Base-by-base conservation (phyloP, 2,113 vertebrate genomes). In the Tetrao urogallus region DNA sequence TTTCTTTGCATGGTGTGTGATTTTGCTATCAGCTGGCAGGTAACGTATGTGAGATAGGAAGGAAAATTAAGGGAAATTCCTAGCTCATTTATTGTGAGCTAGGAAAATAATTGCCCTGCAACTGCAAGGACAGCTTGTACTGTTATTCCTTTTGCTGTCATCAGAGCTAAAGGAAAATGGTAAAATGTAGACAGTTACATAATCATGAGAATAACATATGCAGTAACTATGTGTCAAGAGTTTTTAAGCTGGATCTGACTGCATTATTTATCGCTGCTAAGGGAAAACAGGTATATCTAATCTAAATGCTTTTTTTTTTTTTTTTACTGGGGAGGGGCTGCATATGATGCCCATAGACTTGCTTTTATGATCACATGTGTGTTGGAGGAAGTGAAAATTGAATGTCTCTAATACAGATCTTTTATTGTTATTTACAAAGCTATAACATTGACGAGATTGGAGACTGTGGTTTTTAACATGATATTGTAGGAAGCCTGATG, bases 351-450 rank as follows among this genome's bases (percentile, higher is more conserved):
- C 48, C 25, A 25, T 21, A 34, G 32, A 40, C 83, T 91, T 84
- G 16, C 27, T 30, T 67, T 58, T 50, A 88, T 86, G 54, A 38
- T 65, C 57, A 8, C 25, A 36, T 1, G 6, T n/a, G 24, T 52
- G 10, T 5, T 65, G 56, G 58, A 69, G 32, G 36, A 82, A 45
- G 19, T 32, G 70, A 13, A 58, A 81, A 75, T 66, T 67, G 19
- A 36, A 28, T 93, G 54, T 93, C 30, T 47, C 79, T 71, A 84
- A 56, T 40, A 42, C 38, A 84, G 54, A 45, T 88, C 1, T 65
- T 66, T 80, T 80, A 12, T 85, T 32, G 11, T 95, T 89, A 94
- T 94, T 96, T 93, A 82, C 66, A 64, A 69, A 82, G 64, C 47
- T 82, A 8, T 76, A 76, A 61, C 72, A 50, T 13, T 58, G 84